Evolutionary conservation across 2,113 vertebrate genomes (phyloP).

Genomic region (Taxidea taxus): DNA sequence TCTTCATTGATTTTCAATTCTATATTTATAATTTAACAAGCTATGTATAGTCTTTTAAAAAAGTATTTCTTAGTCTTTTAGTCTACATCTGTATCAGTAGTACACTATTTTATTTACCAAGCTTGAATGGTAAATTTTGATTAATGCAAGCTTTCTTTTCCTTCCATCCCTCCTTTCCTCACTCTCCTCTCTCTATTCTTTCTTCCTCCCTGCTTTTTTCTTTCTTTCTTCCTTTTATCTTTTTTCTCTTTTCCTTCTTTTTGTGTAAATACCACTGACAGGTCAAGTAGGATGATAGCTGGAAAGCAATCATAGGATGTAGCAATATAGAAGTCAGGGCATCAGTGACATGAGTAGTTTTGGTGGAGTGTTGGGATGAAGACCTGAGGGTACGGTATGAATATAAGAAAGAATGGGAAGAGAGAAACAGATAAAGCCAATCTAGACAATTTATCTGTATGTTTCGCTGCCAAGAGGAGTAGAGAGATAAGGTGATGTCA

Average conservation of each 20-base stretch:
- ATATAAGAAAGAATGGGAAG: background rate
- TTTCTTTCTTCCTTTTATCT: background rate
- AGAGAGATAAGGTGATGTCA: background rate
- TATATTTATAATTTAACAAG: background rate
- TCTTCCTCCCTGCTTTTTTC: too few relatives aligned
- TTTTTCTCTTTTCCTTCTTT: too few relatives aligned
- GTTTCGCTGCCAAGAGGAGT: background rate
- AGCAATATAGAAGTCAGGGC: background rate
- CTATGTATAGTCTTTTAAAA: background rate
- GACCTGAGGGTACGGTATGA: background rate
- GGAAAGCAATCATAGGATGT: background rate
- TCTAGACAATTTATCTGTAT: background rate
- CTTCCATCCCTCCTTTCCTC: rapidly evolving
- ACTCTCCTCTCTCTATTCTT: background rate
- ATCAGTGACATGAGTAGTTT: background rate
- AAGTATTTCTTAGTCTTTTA: background rate
- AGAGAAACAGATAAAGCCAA: background rate
- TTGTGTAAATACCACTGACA: background rate
- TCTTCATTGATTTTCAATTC: background rate
- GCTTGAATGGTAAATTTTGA: background rate
- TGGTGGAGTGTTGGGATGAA: background rate
- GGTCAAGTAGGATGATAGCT: background rate
- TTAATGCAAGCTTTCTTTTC: background rate
- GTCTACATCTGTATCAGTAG: background rate
- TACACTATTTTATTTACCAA: background rate